Evolutionary conservation across 2,888 invertebrate species (phyloP), one percentile per base, ranked within the genome.

Genomic region (Caenorhabditis wallacei): DNA sequence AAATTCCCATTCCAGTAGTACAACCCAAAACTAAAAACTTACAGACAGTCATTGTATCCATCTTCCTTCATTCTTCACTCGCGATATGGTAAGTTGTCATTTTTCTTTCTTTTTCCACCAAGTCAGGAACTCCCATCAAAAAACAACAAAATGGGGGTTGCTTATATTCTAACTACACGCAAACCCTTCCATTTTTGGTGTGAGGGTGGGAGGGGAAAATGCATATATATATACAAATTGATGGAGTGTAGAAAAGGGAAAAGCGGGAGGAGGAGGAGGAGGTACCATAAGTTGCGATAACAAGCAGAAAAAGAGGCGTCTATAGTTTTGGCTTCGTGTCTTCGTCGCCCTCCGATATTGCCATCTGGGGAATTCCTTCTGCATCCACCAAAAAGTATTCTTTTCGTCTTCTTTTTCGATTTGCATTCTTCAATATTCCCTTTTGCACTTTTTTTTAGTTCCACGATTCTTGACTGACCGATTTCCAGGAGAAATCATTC

Each of bases 281-380:
- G 76, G 76, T 76, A 69, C 76, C 76, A 76, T 76, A 68, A 76
- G 78, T 69, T 69, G 78, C 69, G 78, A 78, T 78, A 78, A 78
- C 78, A 78, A 78, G 78, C 35, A 68, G 54, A 1, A 35, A 35
- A 26, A 13, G 37, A 11, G 11, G 3, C 30, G 18, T 43, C 26
- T 8, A 8, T 20, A 26, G 54, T 56, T 46, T 71, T 56, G 35
- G 64, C 30, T 56, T 54, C 46, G 56, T 56, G 74, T 53, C 72
- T 63, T 53, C 61, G 75, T 66, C 76, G 76, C 59, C 61, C 57
- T 7, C 43, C 24, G 51, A 71, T 80, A 71, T 80, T 72, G 71
- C 51, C 57, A 64, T 56, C 79, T 63, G 35, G 71, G 71, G 71
- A 71, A 71, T 72, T 71, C 51, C 16, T 30, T 22, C 16, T 2